phyloP scores from a whole-genome alignment of 2,113 vertebrate species.

The Megaleporinus macrocephalus region DNA sequence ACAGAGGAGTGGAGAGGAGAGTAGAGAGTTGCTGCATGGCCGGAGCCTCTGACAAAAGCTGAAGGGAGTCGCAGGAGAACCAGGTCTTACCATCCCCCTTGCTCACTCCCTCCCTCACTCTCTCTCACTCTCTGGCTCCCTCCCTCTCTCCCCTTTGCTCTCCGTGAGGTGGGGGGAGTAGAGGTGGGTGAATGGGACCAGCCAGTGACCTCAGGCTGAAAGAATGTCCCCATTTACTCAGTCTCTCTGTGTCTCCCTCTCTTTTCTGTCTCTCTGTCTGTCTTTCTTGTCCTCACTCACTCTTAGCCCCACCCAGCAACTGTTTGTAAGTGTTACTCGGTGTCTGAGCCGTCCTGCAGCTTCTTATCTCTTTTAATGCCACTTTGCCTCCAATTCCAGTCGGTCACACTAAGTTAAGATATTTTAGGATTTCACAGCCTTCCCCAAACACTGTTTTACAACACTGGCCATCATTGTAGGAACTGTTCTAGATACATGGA shows the following conservation, averaged over 20 bases:
- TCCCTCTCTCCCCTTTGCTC: neutral
- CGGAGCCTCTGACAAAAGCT: constrained; percentile 70
- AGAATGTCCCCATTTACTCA: constrained; percentile 94
- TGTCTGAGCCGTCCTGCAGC: neutral
- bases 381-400: neutral
- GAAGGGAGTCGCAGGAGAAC: constrained; percentile 61
- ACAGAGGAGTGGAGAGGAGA: neutral
- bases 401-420: too few species aligned
- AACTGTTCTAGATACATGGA: neutral
- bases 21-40: neutral
- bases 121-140: constrained; percentile 60
- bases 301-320: constrained; percentile 73
- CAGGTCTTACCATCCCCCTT: constrained; percentile 67
- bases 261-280: constrained; percentile 69
- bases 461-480: neutral
- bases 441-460: neutral
- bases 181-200: constrained; percentile 86
- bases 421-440: too few species aligned
- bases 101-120: constrained; percentile 65
- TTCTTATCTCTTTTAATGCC: neutral
- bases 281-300: constrained; percentile 70
- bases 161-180: constrained; percentile 71
- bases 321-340: constrained; percentile 61
- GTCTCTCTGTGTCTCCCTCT: constrained; percentile 54
- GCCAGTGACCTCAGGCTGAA: constrained; percentile 92